A percentile compares a stretch with the other conserved stretches of the same genome.
Conservation (phyloP, 2,797 vertebrate species). For the Amphiprion clarkii region DNA sequence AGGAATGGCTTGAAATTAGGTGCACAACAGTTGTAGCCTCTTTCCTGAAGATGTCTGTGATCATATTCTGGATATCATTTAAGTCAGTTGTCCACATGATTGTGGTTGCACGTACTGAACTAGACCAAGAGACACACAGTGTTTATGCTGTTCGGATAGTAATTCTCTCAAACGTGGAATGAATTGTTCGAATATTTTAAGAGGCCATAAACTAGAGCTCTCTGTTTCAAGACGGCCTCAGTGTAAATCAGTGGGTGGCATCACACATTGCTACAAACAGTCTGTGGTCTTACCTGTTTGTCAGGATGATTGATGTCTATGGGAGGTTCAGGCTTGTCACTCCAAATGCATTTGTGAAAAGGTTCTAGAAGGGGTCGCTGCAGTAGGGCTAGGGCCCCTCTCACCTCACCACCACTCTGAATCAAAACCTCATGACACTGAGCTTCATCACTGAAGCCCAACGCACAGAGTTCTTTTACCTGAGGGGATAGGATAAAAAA, state of each 20-base stretch:
- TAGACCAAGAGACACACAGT: too few relatives aligned
- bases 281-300: slow-evolving; percentile 84
- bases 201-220: too few relatives aligned
- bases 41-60: too few relatives aligned
- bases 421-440: slow-evolving; percentile 86
- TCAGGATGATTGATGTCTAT: slow-evolving; percentile 87
- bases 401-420: slow-evolving; percentile 88
- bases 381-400: slow-evolving; percentile 86
- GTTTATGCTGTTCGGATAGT: too few relatives aligned
- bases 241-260: not conserved
- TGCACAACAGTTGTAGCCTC: too few relatives aligned
- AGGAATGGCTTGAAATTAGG: too few relatives aligned
- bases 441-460: slow-evolving; percentile 85
- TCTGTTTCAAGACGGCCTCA: not conserved
- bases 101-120: too few relatives aligned
- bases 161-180: too few relatives aligned
- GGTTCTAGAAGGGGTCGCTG: slow-evolving; percentile 88
- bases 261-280: not conserved
- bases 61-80: too few relatives aligned
- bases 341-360: slow-evolving; percentile 91
- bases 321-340: slow-evolving; percentile 81
- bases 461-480: slow-evolving; percentile 85
- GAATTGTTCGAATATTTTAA: too few relatives aligned
- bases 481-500: slow-evolving; percentile 44
- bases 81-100: too few relatives aligned